Evolutionary conservation across 2,113 vertebrate species (phyloP).

Genomic region (human): GRCh38 chr6:101529001-101529500

Average conservation of each 20-base stretch:
- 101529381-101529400: constrained; percentile 78
- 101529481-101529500: constrained; percentile 63
- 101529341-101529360: constrained; percentile 65
- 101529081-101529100: not conserved
- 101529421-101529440: constrained; percentile 66
- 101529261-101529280: not conserved
- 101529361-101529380: constrained; percentile 77
- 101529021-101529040: constrained; percentile 31
- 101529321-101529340: not conserved
- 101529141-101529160: constrained; percentile 27
- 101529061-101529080: constrained; percentile 45
- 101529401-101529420: constrained; percentile 63
- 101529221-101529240: not conserved
- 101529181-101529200: constrained; percentile 11
- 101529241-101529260: not conserved
- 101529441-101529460: constrained; percentile 72
- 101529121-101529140: constrained; percentile 27
- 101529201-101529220: constrained; percentile 13
- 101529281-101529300: constrained; percentile 63
- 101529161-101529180: not conserved
- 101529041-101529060: constrained; percentile 42
- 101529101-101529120: not conserved
- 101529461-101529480: constrained; percentile 71
- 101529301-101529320: constrained; percentile 57
- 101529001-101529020: not conserved